These are phyloP conservation scores for Pangasianodon gigas DNA, from an alignment of 2,113 vertebrate genomes.

Conservation along the genomic window DNA sequence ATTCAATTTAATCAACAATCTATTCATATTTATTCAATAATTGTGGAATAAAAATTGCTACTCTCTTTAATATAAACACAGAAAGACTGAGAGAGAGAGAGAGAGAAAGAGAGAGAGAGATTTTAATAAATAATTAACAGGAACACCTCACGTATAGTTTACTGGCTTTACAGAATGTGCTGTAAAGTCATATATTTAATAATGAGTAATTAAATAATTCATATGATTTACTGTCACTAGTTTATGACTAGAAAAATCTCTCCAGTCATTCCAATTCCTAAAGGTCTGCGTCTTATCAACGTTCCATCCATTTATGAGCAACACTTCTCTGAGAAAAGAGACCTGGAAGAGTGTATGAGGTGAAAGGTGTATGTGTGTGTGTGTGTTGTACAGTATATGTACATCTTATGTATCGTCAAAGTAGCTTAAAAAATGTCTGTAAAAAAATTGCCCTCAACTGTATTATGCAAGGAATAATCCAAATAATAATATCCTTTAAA, in stretches of 20 bases:
- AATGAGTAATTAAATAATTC: not conserved
- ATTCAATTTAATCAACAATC: not conserved
- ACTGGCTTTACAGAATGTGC: not conserved
- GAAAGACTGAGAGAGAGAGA: not conserved
- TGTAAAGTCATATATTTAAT: not conserved
- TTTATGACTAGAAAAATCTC: not conserved
- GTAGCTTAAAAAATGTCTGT: not conserved
- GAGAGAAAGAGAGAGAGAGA: not conserved
- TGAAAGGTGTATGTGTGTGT: not conserved
- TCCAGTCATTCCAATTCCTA: not conserved
- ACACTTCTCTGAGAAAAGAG: not conserved
- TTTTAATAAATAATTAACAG: not conserved
- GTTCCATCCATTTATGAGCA: not conserved
- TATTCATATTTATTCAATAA: not conserved
- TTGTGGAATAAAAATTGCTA: not conserved
- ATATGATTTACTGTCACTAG: not conserved
- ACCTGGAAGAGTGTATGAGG: not conserved
- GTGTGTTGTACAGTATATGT: too few relatives aligned
- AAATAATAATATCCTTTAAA: not conserved
- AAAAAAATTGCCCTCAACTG: not conserved
- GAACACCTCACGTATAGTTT: not conserved
- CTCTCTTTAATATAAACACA: not conserved
- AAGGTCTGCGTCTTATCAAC: not conserved
- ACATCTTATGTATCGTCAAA: not conserved
- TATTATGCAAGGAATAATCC: not conserved